Evolutionary conservation across 2,888 invertebrate species (phyloP), one percentile per base, ranked within the genome.

Genomic region (Acanthococcus lagerstroemiae): DNA sequence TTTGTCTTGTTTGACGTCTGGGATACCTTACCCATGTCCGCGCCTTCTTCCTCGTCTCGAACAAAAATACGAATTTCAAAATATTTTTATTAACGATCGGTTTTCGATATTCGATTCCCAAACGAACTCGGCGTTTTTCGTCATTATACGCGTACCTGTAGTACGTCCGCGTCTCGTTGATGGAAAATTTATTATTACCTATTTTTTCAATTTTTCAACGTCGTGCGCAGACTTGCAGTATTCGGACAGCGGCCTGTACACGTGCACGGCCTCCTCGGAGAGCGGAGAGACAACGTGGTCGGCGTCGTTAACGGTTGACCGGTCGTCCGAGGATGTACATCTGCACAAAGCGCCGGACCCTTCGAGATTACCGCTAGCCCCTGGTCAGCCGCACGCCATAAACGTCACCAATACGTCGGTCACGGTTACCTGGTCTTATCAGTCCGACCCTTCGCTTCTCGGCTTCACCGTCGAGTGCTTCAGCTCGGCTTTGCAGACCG

Each of bases 211-310:
- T 37, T 9, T 37, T 37, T 37, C 15, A 7, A 15, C 19, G 15
- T 45, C 55, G 15, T 19, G 74, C 74, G 69, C 75, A 87, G 88
- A 91, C 78, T 80, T 95, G 70, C 84, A 83, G 73, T 74, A 80
- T 21, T 80, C 80, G 63, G 91, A 91, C 75, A 82, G 86, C 1
- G 90, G 88, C 0, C 77, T 85, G 21, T 93, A 90, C 77, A 88
- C 88, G 0, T 93, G 92, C 76, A 85, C 86, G 58, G 91, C 90
- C 22, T 84, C 85, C 9, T 90, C 90, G 58, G 86, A 87, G 73
- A 87, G 88, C 72, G 91, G 91, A 3, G 89, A 90, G 74, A 87
- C 90, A 46, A 86, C 87, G 1, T 89, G 89, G 87, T 84, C 87
- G 56, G 89, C 90, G 4, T 83, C 84, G 2, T 75, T 87, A 55